A percentile compares a stretch with the other conserved stretches of the same genome.
Conservation (phyloP, 2,888 invertebrate species). For the Calephelis perditalis region DNA sequence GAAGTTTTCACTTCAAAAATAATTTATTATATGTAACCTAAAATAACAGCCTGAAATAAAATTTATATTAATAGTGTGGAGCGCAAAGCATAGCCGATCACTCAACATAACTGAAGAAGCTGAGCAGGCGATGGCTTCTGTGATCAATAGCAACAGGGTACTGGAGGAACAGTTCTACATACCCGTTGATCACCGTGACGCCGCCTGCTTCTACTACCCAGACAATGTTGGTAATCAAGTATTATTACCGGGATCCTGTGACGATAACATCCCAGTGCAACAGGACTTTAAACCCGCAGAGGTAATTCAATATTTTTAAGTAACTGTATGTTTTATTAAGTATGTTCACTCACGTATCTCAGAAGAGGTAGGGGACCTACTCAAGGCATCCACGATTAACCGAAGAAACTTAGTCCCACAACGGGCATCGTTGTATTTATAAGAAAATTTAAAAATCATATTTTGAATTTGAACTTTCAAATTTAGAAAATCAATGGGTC, state of each 20-base stretch:
- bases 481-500: too few species aligned
- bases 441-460: too few species aligned
- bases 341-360: too few species aligned
- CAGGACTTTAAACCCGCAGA: constrained; percentile 40
- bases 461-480: too few species aligned
- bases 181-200: constrained; percentile 43
- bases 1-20: too few species aligned
- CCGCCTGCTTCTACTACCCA: constrained; percentile 62
- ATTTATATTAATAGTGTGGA: constrained; percentile 51
- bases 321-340: background rate
- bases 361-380: too few species aligned
- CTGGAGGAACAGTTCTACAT: constrained; percentile 45
- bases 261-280: constrained; percentile 46
- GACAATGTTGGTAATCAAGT: constrained; percentile 38
- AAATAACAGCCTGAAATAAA: constrained; percentile 1
- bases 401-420: too few species aligned
- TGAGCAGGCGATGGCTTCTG: constrained; percentile 36
- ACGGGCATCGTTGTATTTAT: too few species aligned
- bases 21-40: background rate
- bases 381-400: too few species aligned
- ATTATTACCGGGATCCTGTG: constrained; percentile 60
- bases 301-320: constrained; percentile 33
- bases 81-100: constrained; percentile 56
- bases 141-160: constrained; percentile 40
- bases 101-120: constrained; percentile 38